phyloP scores from a whole-genome alignment of 2,113 vertebrate species.

The Phasianus colchicus region DNA sequence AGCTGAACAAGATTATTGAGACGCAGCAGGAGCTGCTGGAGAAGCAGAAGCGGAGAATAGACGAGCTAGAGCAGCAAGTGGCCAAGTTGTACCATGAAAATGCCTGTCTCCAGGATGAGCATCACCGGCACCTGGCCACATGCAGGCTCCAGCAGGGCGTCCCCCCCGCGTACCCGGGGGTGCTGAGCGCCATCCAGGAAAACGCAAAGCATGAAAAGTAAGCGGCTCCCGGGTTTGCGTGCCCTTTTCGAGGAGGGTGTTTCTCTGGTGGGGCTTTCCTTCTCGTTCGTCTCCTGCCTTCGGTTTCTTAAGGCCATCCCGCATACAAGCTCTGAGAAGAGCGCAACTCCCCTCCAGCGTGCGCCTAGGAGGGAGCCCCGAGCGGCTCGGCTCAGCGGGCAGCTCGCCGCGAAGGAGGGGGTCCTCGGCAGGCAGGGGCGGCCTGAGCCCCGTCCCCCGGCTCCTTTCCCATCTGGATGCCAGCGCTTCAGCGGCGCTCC shows the following conservation, averaged over 20 bases:
- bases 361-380: neutral
- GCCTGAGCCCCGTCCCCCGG: too few species aligned
- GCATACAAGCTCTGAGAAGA: neutral
- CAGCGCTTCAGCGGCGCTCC: neutral
- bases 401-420: neutral
- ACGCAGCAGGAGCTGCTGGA: conserved; percentile 91
- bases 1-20: conserved; percentile 89
- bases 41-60: conserved; percentile 88
- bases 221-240: conserved; percentile 24
- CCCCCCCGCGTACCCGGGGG: conserved; percentile 42
- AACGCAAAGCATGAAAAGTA: conserved; percentile 85
- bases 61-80: conserved; percentile 91
- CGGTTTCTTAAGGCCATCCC: neutral
- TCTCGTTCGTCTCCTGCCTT: neutral
- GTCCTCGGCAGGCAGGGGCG: neutral
- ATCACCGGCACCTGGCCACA: conserved; percentile 90
- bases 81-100: conserved; percentile 87
- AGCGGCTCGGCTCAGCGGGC: neutral
- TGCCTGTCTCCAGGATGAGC: conserved; percentile 86
- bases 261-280: neutral
- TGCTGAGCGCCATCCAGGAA: conserved; percentile 83
- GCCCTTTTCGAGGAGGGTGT: neutral
- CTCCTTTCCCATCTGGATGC: neutral
- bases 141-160: conserved; percentile 83
- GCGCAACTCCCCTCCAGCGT: neutral